A percentile compares a stretch with the other conserved stretches of the same genome.
These are phyloP conservation scores for Standfussiana lucernea DNA, from an alignment of 2,888 invertebrate genomes.

Conservation along the genomic window DNA sequence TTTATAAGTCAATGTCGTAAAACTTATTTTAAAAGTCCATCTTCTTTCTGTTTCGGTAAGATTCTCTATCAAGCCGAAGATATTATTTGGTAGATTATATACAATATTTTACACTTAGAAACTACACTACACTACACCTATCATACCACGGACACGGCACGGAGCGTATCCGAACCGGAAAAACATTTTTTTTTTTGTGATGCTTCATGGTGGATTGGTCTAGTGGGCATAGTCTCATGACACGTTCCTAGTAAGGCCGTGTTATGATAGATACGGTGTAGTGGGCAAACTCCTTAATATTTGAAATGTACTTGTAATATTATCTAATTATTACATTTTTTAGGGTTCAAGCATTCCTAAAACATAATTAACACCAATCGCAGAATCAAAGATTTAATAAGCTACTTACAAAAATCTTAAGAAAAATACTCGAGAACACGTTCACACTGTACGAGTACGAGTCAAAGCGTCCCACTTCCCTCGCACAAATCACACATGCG, in stretches of 20 bases:
- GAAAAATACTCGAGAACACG: constrained; percentile 35
- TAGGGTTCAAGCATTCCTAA: background rate
- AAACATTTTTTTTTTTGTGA: too few relatives aligned
- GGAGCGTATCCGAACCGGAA: background rate
- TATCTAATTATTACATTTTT: background rate
- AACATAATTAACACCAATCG: background rate
- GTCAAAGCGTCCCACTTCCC: constrained; percentile 57
- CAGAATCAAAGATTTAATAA: constrained; percentile 6
- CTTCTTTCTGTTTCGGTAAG: background rate
- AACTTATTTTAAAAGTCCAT: background rate
- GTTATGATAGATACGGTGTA: background rate
- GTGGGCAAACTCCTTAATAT: background rate
- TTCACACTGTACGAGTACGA: constrained; percentile 36
- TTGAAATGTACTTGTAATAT: too few relatives aligned
- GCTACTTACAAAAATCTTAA: constrained; percentile 11
- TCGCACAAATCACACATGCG: constrained; percentile 61
- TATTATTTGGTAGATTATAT: background rate
- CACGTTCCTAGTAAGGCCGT: background rate
- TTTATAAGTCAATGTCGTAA: background rate
- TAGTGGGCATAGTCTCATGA: background rate
- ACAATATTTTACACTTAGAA: background rate
- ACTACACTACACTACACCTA: background rate
- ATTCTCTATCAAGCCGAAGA: background rate
- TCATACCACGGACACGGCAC: background rate
- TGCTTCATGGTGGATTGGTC: background rate